Evolutionary conservation across 2,888 invertebrate species (phyloP).

Genomic region (Prostheceraeus crozeri): DNA sequence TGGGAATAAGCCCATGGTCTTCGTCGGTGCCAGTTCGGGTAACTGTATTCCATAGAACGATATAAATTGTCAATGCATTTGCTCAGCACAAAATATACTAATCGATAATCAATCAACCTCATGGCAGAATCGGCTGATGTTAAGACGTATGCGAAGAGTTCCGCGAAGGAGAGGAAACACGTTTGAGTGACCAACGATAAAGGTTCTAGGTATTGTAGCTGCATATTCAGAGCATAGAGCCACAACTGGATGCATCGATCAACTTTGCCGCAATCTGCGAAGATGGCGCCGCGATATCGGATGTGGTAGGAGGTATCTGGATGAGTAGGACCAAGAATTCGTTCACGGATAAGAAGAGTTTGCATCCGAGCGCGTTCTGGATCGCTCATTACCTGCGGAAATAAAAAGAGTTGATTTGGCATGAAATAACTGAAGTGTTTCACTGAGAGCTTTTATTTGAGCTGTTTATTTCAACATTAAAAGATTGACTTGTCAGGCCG

Average conservation of each 20-base stretch:
- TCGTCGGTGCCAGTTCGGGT: conserved; percentile 11
- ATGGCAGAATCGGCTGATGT: conserved; percentile 61
- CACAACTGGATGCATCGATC: conserved; percentile 78
- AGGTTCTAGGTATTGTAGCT: conserved; percentile 81
- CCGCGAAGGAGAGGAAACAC: conserved; percentile 83
- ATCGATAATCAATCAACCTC: conserved; percentile 5
- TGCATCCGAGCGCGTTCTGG: conserved; percentile 94
- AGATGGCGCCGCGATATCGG: conserved; percentile 80
- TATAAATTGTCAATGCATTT: too few relatives aligned
- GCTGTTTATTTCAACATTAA: too few relatives aligned
- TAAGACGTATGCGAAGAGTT: conserved; percentile 76
- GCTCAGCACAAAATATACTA: too few relatives aligned
- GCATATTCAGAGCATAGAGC: conserved; percentile 94
- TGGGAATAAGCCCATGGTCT: conserved; percentile 33
- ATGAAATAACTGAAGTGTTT: too few relatives aligned
- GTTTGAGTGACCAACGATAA: conserved; percentile 89
- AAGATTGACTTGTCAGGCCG: too few relatives aligned
- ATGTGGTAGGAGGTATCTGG: conserved; percentile 94
- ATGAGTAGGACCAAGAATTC: conserved; percentile 82
- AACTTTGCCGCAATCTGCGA: conserved; percentile 83
- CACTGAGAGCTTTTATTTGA: too few relatives aligned
- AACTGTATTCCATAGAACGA: background rate
- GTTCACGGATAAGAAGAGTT: conserved; percentile 73
- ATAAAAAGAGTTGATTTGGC: too few relatives aligned
- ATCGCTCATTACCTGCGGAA: too few relatives aligned